These are phyloP conservation scores for Microcebus murinus DNA, from an alignment of 2,113 vertebrate genomes.

Conservation along the genomic window DNA sequence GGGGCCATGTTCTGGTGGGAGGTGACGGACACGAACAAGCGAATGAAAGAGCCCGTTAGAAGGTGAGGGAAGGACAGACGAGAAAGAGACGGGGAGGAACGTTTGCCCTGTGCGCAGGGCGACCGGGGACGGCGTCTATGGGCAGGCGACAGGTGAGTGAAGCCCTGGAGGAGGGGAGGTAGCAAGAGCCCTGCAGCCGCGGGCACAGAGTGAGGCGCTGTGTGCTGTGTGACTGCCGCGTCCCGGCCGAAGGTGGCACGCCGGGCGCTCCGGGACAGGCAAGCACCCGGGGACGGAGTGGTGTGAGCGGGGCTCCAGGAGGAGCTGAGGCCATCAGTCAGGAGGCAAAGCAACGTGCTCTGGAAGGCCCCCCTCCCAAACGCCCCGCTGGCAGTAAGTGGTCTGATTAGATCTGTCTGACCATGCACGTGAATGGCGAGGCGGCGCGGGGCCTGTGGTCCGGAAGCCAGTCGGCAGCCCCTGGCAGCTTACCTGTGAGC, in stretches of 20 bases:
- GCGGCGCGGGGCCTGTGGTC: rapidly evolving
- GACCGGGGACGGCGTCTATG: not conserved
- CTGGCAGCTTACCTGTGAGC: conserved; percentile 47
- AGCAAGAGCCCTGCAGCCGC: not conserved
- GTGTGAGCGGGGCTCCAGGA: not conserved
- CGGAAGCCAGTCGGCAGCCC: not conserved
- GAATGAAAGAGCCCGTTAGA: rapidly evolving
- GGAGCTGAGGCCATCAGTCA: not conserved
- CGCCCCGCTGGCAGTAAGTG: too few relatives aligned
- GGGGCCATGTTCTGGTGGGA: not conserved
- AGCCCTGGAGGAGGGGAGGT: not conserved
- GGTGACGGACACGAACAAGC: not conserved
- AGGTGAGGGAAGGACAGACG: rapidly evolving
- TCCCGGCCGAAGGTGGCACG: not conserved
- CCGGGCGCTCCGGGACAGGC: too few relatives aligned
- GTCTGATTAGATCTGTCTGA: not conserved
- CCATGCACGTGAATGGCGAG: not conserved
- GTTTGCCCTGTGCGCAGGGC: too few relatives aligned
- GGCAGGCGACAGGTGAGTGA: not conserved
- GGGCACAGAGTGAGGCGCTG: not conserved
- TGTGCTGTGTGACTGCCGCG: not conserved
- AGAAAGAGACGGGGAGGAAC: not conserved
- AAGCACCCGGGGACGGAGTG: too few relatives aligned
- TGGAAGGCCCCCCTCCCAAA: not conserved
- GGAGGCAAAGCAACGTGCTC: not conserved